Evolutionary conservation across 2,797 vertebrate species (phyloP), one percentile per base, ranked within the genome.

Genomic region (Arrhamphus sclerolepis): DNA sequence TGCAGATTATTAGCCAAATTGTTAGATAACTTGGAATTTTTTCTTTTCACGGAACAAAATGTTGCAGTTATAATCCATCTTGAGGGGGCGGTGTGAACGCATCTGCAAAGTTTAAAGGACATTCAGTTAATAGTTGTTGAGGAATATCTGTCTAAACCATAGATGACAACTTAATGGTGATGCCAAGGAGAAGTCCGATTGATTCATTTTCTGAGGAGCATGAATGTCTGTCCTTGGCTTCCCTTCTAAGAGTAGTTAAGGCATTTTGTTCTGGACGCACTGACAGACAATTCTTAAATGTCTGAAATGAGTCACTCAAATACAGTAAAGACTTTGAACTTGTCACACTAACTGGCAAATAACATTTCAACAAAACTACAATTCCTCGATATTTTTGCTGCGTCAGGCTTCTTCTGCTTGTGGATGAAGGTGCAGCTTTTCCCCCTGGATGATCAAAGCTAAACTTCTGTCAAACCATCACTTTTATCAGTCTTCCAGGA

Each of bases 391-490:
- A 19, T 56, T 50, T 69, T 44, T 51, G 50, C 63, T 54, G 34
- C 1, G 22, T 62, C 68, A n/a, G 43, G 38, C 49, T 65, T 46
- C 57, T 52, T 46, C 52, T 41, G 40, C 17, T 2, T 6, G 17
- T 47, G 39, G 28, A 47, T 20, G 14, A 17, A 10, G 6, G 43
- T 5, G 44, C 31, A 48, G 62, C 66, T 56, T 77, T 70, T 72
- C 62, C 69, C 69, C 62, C 26, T 14, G 18, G 0, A n/a, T 39
- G 69, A 83, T 82, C 77, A 82, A 82, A 59, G 65, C 70, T 39
- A 10, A 19, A 18, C 47, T 18, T 10, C n/a, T 26, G 2, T 20
- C 28, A 21, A 51, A 52, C 58, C 40, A 60, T 74, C 67, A 66
- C 52, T 56, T 16, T 38, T 58, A 55, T 76, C 62, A 57, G 28